These are phyloP conservation scores for Myathropa florea DNA, from an alignment of 2,888 invertebrate genomes.

Conservation along the genomic window DNA sequence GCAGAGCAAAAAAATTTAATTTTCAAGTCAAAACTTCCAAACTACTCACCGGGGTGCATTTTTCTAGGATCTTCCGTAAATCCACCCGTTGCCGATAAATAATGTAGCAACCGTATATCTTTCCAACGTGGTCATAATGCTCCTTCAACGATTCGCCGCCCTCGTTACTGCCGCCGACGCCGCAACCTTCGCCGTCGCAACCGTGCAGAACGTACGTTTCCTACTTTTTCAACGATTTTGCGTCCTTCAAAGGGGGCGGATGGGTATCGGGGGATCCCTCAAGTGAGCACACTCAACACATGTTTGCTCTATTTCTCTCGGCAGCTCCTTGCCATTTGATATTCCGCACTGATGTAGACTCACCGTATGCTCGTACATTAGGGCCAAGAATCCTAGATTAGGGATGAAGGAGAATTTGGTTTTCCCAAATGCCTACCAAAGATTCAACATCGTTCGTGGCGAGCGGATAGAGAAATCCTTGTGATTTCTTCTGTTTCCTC, in stretches of 20 bases:
- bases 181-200: background rate
- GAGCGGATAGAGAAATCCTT: slow-evolving; percentile 44
- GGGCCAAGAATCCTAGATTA: slow-evolving; percentile 49
- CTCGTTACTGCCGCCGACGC: background rate
- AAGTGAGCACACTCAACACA: slow-evolving; percentile 65
- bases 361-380: slow-evolving; percentile 56
- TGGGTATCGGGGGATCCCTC: slow-evolving; percentile 30
- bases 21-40: slow-evolving; percentile 50
- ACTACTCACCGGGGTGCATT: slow-evolving; percentile 63
- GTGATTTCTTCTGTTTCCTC: background rate
- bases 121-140: slow-evolving; percentile 48
- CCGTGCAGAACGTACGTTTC: background rate
- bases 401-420: slow-evolving; percentile 52
- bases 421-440: slow-evolving; percentile 69
- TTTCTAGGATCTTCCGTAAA: slow-evolving; percentile 61
- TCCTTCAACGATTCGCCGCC: slow-evolving; percentile 35
- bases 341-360: slow-evolving; percentile 64
- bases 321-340: slow-evolving; percentile 48
- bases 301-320: slow-evolving; percentile 52
- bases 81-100: slow-evolving; percentile 64
- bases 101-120: slow-evolving; percentile 61
- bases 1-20: slow-evolving; percentile 19
- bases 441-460: slow-evolving; percentile 56
- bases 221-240: background rate
- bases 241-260: background rate